phyloP scores from a whole-genome alignment of 92 coral and sea anemone species.

The Parazoanthus atlanticus region DNA sequence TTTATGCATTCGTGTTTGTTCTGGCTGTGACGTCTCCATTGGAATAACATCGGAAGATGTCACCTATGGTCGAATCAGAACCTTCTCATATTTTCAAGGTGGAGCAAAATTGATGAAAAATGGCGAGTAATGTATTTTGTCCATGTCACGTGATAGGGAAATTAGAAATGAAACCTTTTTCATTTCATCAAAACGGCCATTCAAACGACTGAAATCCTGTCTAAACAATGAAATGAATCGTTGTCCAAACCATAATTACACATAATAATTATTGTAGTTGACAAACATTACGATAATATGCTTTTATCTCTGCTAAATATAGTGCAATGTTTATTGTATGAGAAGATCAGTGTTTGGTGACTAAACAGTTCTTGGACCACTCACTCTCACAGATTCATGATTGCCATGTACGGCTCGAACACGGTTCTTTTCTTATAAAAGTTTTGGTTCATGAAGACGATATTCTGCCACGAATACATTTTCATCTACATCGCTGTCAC shows the following conservation, averaged over 20 bases:
- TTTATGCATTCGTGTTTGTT: slow-evolving; percentile 9
- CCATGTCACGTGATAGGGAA: neutral
- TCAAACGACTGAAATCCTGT: slow-evolving; percentile 1
- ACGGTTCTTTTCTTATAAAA: too few relatives aligned
- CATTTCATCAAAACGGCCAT: slow-evolving; percentile 10
- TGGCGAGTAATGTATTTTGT: neutral
- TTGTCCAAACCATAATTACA: slow-evolving; percentile 11
- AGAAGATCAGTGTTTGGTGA: neutral
- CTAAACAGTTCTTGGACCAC: neutral
- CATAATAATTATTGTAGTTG: slow-evolving; percentile 26
- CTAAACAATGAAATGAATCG: slow-evolving; percentile 13
- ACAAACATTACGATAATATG: slow-evolving; percentile 31
- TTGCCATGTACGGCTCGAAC: too few relatives aligned
- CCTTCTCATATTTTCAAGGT: neutral
- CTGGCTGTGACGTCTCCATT: neutral
- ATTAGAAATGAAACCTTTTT: neutral
- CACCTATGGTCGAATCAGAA: neutral
- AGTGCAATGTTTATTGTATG: slow-evolving; percentile 1
- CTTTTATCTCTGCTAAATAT: slow-evolving; percentile 27
- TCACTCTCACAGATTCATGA: too few relatives aligned
- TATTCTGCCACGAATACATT: too few relatives aligned
- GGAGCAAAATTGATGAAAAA: neutral
- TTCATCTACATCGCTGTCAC: too few relatives aligned
- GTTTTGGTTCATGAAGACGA: too few relatives aligned
- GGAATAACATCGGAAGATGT: slow-evolving; percentile 7